These are phyloP conservation scores for Platypus cylindrus DNA, from an alignment of 2,888 invertebrate species.

Conservation along the genomic window DNA sequence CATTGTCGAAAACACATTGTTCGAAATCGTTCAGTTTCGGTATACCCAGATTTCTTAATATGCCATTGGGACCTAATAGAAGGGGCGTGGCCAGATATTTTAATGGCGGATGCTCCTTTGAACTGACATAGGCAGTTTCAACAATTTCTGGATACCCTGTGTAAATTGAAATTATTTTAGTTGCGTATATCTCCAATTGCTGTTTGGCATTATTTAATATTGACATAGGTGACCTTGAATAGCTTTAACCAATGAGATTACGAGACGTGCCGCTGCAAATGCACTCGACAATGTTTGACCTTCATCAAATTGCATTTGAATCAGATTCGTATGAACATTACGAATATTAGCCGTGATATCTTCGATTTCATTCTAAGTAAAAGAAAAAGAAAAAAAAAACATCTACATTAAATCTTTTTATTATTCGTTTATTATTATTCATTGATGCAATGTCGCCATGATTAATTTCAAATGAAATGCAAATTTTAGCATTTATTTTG, in stretches of 20 bases:
- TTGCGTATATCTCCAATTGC: neutral
- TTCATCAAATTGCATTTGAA: conserved; percentile 48
- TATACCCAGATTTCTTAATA: conserved; percentile 30
- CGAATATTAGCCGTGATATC: conserved; percentile 34
- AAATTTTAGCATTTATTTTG: no score
- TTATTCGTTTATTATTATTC: no score
- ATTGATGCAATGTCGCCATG: no score
- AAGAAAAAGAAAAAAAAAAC: conserved; percentile 10
- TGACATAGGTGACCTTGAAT: conserved; percentile 21
- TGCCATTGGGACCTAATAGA: conserved; percentile 28
- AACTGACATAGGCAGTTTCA: conserved; percentile 30
- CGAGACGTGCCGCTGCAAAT: conserved; percentile 48
- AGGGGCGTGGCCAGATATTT: conserved; percentile 31
- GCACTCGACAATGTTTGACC: conserved; percentile 49
- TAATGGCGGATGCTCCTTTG: conserved; percentile 24
- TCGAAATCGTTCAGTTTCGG: conserved; percentile 30
- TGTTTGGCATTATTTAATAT: neutral
- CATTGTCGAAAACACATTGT: conserved; percentile 28
- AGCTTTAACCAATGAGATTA: conserved; percentile 44
- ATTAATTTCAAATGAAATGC: no score
- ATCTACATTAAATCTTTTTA: neutral
- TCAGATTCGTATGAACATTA: conserved; percentile 50
- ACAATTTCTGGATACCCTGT: conserved; percentile 24
- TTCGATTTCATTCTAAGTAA: conserved; percentile 31
- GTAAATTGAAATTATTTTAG: neutral